Percentiles rank a stretch among this genome's conserved stretches.
phyloP scores from a whole-genome alignment of 2,113 vertebrate genomes.

The Phyllostomus hastatus region DNA sequence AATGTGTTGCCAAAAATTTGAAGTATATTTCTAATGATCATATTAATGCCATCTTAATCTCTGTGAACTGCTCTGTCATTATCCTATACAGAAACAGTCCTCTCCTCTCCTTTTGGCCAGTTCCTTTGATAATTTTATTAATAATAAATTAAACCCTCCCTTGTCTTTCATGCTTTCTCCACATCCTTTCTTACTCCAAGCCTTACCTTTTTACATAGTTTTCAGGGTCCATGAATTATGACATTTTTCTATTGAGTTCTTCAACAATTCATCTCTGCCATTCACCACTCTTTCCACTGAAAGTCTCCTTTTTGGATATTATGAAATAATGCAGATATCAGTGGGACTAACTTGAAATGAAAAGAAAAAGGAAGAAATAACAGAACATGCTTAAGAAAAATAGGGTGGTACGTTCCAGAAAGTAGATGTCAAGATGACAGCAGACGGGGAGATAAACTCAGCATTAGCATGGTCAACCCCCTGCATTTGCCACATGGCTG shows the following conservation, averaged over 20 bases:
- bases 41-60: not conserved
- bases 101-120: not conserved
- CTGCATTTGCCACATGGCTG: not conserved
- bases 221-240: not conserved
- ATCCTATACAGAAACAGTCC: accelerated
- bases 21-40: not conserved
- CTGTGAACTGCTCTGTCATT: not conserved
- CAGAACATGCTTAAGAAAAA: constrained; percentile 10
- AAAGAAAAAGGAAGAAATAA: constrained; percentile 25
- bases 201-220: not conserved
- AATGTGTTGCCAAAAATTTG: not conserved
- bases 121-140: not conserved
- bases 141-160: not conserved
- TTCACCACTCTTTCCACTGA: not conserved
- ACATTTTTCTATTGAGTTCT: not conserved
- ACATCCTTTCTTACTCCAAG: not conserved
- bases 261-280: not conserved
- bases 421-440: not conserved
- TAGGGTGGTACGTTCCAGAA: not conserved
- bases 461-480: not conserved
- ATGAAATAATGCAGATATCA: not conserved
- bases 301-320: not conserved
- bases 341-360: not conserved
- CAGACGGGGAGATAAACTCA: constrained; percentile 37
- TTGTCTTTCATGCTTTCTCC: not conserved